Percentiles rank a stretch among this genome's conserved stretches.
These are phyloP conservation scores for Hippocampus kuda DNA, from an alignment of 2,797 vertebrate species.

Conservation along the genomic window DNA sequence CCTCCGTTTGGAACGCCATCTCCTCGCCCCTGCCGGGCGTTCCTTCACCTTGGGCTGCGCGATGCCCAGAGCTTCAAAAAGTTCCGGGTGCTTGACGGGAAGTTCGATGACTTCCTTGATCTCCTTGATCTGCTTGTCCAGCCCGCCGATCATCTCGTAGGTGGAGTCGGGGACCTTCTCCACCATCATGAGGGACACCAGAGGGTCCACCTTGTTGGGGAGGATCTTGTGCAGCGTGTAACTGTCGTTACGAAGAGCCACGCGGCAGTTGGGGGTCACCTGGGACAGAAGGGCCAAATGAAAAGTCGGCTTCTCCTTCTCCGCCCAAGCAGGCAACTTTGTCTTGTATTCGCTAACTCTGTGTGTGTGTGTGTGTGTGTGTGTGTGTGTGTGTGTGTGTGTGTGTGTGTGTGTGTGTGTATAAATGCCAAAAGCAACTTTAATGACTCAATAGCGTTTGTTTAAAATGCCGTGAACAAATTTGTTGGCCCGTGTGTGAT, in stretches of 20 bases:
- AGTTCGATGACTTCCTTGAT: constrained; percentile 98
- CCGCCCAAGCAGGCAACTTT: no score
- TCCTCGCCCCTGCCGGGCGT: neutral
- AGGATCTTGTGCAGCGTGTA: constrained; percentile 98
- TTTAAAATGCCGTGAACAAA: no score
- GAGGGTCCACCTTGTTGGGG: constrained; percentile 96
- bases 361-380: no score
- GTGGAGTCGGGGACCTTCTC: constrained; percentile 98
- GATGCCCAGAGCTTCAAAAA: constrained; percentile 94
- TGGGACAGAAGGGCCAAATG: constrained; percentile 34
- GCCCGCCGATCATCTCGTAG: constrained; percentile 96
- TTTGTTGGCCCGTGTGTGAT: no score
- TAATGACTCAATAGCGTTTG: no score
- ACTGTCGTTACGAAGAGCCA: constrained; percentile 93
- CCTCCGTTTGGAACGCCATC: no score
- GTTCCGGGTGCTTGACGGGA: constrained; percentile 93
- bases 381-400: no score
- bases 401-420: no score
- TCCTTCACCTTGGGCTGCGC: constrained; percentile 87
- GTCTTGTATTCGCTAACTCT: no score
- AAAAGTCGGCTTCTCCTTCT: no score
- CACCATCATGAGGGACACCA: constrained; percentile 99
- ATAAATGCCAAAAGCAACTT: no score
- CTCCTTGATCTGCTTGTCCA: constrained; percentile 99
- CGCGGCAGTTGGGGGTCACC: constrained; percentile 96